Conservation (phyloP, 2,888 invertebrate genomes). For the Melinaea menophilus region DNA sequence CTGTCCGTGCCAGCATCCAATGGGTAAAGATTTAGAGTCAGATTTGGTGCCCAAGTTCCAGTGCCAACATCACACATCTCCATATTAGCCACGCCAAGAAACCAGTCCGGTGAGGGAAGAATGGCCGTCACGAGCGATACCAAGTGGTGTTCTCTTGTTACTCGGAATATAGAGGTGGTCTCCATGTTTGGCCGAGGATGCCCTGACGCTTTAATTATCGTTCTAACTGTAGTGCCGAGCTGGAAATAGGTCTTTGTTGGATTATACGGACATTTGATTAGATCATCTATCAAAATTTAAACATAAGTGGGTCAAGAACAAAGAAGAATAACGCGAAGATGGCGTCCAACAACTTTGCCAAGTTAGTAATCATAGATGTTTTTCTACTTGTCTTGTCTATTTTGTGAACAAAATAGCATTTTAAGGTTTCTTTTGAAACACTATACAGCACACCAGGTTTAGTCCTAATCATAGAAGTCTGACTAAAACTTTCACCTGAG, state of each 20-base stretch:
- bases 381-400: too few species aligned
- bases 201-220: conserved; percentile 63
- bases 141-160: conserved; percentile 54
- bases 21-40: conserved; percentile 91
- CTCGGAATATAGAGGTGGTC: conserved; percentile 58
- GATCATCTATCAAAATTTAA: background rate
- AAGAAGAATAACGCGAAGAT: too few species aligned
- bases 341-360: too few species aligned
- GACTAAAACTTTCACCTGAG: conserved; percentile 40
- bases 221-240: conserved; percentile 56
- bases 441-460: too few species aligned
- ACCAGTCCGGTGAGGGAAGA: conserved; percentile 93
- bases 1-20: conserved; percentile 97
- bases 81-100: conserved; percentile 92
- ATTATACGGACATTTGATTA: conserved; percentile 4
- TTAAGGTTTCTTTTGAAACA: too few species aligned
- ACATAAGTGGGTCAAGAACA: too few species aligned
- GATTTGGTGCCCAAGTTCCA: conserved; percentile 84
- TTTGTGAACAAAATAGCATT: too few species aligned
- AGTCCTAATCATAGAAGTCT: too few species aligned
- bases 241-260: conserved; percentile 28
- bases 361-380: too few species aligned
- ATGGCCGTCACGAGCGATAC: conserved; percentile 63
- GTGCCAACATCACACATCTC: conserved; percentile 91
- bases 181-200: conserved; percentile 51